Base-by-base conservation (phyloP, 2,888 invertebrate species). In the Brenthis ino region DNA sequence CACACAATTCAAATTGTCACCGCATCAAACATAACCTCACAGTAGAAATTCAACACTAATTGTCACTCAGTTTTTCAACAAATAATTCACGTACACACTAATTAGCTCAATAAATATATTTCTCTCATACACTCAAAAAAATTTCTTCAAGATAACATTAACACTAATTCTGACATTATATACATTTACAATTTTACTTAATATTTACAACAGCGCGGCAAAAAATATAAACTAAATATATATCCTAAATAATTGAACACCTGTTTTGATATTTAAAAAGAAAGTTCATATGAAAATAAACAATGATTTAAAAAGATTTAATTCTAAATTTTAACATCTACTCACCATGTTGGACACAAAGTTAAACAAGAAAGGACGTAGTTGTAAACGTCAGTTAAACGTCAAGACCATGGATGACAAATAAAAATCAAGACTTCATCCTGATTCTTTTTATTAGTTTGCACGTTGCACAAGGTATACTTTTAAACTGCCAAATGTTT, bases 291-390 rank as follows among this genome's bases (percentile, higher is more conserved):
- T 6, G 20, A n/a, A 24, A 14, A 57, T 16, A 1, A 2, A 33
- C 28, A 37, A 63, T 20, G 91, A 91, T 92, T 87, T 75, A 69
- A 65, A 74, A 48, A 68, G 91, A 91, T 91, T 86, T 80, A 74
- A 69, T 70, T 71, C 65, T 66, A 73, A 24, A 73, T 75, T 72
- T 67, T 71, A 53, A 67, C 70, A 65, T 69, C 67, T 83, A 91
- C 92, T 91, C 86, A 92, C 92, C 92, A 92, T 92, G 90, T 86
- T 89, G 87, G 78, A 86, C 82, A 84, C 85, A 84, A 85, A 85
- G 76, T 85, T 83, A 82, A 76, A 80, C 79, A 85, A 85, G 84
- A 89, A 91, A 86, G 85, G 85, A 79, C 37, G 69, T 20, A 20
- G 20, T 20, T 28, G 3, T 67, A 67, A 74, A 66, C 53, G 71